Conservation (phyloP, 1,140 invertebrate species). For the Bombus haemorrhoidalis region DNA sequence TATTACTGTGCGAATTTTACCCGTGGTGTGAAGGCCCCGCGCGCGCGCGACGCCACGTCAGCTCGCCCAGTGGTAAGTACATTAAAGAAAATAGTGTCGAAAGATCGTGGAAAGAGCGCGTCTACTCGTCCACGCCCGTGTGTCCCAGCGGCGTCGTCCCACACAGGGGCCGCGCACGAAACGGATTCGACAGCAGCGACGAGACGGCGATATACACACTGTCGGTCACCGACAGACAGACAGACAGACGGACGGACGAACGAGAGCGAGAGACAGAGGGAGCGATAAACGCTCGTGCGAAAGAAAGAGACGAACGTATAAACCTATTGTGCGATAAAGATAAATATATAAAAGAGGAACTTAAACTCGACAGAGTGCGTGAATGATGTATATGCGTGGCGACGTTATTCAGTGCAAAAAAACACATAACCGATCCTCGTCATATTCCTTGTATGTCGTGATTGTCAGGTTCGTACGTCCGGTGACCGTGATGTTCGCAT, state of each 20-base stretch:
- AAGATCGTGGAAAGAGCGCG: conserved; percentile 60
- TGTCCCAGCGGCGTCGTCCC: conserved; percentile 64
- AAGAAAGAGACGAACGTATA: conserved; percentile 36
- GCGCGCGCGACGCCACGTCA: conserved; percentile 81
- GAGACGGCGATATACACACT: conserved; percentile 54
- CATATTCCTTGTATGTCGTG: conserved; percentile 87
- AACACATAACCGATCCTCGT: conserved; percentile 91
- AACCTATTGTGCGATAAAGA: conserved; percentile 39
- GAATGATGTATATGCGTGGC: conserved; percentile 62
- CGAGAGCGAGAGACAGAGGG: conserved; percentile 39
- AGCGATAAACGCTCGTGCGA: conserved; percentile 40
- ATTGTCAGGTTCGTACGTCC: conserved; percentile 84
- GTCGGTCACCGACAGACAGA: conserved; percentile 42
- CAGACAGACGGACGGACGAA: conserved; percentile 41
- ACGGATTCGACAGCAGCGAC: conserved; percentile 62
- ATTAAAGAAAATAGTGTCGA: conserved; percentile 59
- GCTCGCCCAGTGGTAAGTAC: conserved; percentile 87
- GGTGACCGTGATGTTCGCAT: conserved; percentile 82
- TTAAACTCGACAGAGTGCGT: conserved; percentile 13
- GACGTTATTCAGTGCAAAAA: conserved; percentile 83
- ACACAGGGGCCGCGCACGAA: conserved; percentile 57
- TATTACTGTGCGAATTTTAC: conserved; percentile 67
- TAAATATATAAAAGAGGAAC: conserved; percentile 34
- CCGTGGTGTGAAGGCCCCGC: conserved; percentile 63
- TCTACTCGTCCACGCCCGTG: conserved; percentile 65